These are phyloP conservation scores for Progne subis DNA, from an alignment of 2,113 vertebrate species.

Conservation along the genomic window DNA sequence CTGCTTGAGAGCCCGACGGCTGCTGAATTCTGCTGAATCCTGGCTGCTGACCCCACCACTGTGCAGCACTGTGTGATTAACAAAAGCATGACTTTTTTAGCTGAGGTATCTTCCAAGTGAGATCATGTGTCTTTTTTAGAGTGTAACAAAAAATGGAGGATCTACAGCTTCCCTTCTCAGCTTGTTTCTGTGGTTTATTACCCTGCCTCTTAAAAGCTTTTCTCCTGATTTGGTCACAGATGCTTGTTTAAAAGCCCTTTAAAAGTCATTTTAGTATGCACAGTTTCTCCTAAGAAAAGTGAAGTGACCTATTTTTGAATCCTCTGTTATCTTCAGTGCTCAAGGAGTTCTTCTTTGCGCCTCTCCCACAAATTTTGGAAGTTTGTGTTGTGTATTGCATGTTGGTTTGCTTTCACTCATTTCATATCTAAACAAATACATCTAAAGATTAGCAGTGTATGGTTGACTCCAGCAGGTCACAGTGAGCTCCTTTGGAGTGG, in stretches of 20 bases:
- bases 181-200: constrained; percentile 1
- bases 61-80: background rate
- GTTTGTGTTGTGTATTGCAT: background rate
- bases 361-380: background rate
- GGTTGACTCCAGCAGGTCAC: background rate
- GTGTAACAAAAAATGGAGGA: background rate
- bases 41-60: background rate
- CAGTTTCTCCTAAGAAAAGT: background rate
- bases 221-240: background rate
- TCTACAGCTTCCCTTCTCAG: background rate
- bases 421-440: background rate
- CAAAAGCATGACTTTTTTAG: background rate
- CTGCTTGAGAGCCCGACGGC: fast-evolving
- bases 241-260: background rate
- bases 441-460: background rate
- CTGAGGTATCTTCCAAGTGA: background rate
- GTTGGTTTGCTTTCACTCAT: background rate
- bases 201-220: background rate
- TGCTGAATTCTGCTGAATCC: background rate
- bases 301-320: background rate
- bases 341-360: background rate
- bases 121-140: background rate
- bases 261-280: background rate
- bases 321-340: background rate
- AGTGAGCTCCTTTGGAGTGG: background rate